Evolutionary conservation across 2,797 vertebrate genomes (phyloP).

Genomic region (Rhyacichthys aspro): DNA sequence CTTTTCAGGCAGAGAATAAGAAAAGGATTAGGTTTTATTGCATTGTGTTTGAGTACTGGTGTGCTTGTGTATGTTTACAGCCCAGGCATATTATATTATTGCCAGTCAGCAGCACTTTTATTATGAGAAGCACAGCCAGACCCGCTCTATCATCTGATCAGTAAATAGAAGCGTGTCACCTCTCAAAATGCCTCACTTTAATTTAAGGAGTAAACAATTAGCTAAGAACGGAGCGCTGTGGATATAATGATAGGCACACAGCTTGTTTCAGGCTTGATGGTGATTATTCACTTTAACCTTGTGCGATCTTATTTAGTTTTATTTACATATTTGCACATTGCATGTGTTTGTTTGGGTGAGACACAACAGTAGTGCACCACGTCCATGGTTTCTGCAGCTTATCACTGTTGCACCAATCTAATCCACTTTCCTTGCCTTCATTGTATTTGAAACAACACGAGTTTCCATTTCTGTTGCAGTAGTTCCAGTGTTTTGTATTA

Average conservation of each 20-base stretch:
- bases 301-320: not conserved
- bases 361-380: conserved; percentile 46
- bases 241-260: conserved; percentile 38
- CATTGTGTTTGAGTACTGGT: not conserved
- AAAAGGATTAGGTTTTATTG: conserved; percentile 21
- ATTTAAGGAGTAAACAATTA: conserved; percentile 45
- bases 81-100: not conserved
- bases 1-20: not conserved
- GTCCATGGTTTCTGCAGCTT: no score
- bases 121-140: conserved; percentile 3
- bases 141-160: conserved; percentile 16
- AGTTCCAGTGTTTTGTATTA: conserved; percentile 36
- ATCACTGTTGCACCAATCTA: no score
- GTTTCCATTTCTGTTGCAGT: conserved; percentile 27
- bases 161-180: conserved; percentile 31
- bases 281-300: conserved; percentile 31
- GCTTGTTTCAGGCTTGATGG: conserved; percentile 32
- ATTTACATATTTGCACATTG: conserved; percentile 23
- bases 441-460: conserved; percentile 6
- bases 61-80: conserved; percentile 3
- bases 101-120: conserved; percentile 10
- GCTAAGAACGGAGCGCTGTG: conserved; percentile 29
- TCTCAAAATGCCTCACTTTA: conserved; percentile 45
- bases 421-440: conserved; percentile 63
- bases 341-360: conserved; percentile 27